Evolutionary conservation across 1,140 invertebrate genomes (phyloP), one percentile per base, ranked within the genome.

Genomic region (Aleiodes sp.): DNA sequence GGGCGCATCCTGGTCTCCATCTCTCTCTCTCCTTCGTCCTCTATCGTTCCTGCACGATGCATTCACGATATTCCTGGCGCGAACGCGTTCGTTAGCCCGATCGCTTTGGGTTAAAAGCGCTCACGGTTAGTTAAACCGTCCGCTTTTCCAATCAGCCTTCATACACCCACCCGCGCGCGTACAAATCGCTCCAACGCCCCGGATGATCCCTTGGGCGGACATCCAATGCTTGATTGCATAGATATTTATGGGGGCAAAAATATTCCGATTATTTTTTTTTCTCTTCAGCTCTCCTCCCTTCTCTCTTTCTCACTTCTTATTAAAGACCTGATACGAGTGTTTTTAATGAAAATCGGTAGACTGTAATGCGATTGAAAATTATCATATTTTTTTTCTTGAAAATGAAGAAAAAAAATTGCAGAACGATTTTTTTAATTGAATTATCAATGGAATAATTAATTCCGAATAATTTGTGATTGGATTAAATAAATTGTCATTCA

Each of bases 81-180:
- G 70, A 67, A 64, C 39, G 56, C 64, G 65, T 72, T 80, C 78
- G 78, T 80, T 80, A 78, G 74, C 41, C 9, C 72, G 71, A 74
- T 78, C 71, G 69, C 74, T 80, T 73, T 73, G 72, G 75, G 79
- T 79, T 72, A 72, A 77, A 78, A 76, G 71, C 76, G 65, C 70
- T 76, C 73, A 80, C 77, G 78, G 79, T 80, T 82, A 80, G 80
- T 80, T 80, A 80, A 73, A 81, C 78, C 75, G 59, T 68, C 68
- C 64, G 75, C 75, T 80, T 80, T 82, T 73, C 74, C 80, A 80
- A 82, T 80, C 80, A 76, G 75, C 59, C 41, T 46, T 68, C 37
- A 16, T 41, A 10, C 59, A 41, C 28, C 59, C 24, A 26, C 19
- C 57, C 24, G 16, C 59, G 60, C 68, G 12, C 14, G 39, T 33